phyloP scores from a whole-genome alignment of 2,888 invertebrate species.

The Pseudeuparius sepicola region DNA sequence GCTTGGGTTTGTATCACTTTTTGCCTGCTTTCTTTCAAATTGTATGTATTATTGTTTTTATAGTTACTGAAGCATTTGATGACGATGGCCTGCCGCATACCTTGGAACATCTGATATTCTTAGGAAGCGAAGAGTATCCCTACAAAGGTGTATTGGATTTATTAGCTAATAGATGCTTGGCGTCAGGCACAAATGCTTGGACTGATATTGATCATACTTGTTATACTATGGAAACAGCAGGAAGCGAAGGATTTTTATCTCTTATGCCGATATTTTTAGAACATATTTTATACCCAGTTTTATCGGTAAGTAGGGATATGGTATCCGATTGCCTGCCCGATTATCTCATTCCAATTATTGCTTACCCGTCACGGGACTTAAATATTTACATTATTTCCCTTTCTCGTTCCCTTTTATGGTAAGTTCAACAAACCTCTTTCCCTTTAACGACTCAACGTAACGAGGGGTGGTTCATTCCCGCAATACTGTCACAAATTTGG shows the following conservation, averaged over 20 bases:
- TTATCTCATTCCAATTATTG: neutral
- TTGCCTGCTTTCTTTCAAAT: conserved; percentile 4
- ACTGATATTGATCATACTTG: conserved; percentile 82
- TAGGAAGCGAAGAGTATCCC: conserved; percentile 83
- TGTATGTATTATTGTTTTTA: conserved; percentile 11
- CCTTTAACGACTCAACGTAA: too few species aligned
- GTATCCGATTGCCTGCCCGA: too few species aligned
- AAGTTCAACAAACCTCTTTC: too few species aligned
- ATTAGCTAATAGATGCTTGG: conserved; percentile 79
- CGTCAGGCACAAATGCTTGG: conserved; percentile 88
- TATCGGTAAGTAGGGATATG: conserved; percentile 45
- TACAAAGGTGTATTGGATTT: conserved; percentile 84
- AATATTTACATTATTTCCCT: conserved; percentile 2
- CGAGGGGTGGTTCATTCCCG: too few species aligned
- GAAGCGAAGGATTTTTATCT: conserved; percentile 76
- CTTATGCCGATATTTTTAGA: conserved; percentile 87
- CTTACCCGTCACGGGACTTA: neutral
- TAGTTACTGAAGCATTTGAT: conserved; percentile 84
- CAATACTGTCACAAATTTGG: too few species aligned
- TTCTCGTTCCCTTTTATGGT: conserved; percentile 5
- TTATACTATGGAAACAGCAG: conserved; percentile 82
- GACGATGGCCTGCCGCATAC: conserved; percentile 92
- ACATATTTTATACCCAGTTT: conserved; percentile 75
- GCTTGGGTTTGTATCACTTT: conserved; percentile 55
- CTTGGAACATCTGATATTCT: conserved; percentile 81